Percentiles rank a stretch among this genome's conserved stretches.
These are phyloP conservation scores for Onychomys leucogaster DNA, from an alignment of 2,797 vertebrate species.

Conservation along the genomic window DNA sequence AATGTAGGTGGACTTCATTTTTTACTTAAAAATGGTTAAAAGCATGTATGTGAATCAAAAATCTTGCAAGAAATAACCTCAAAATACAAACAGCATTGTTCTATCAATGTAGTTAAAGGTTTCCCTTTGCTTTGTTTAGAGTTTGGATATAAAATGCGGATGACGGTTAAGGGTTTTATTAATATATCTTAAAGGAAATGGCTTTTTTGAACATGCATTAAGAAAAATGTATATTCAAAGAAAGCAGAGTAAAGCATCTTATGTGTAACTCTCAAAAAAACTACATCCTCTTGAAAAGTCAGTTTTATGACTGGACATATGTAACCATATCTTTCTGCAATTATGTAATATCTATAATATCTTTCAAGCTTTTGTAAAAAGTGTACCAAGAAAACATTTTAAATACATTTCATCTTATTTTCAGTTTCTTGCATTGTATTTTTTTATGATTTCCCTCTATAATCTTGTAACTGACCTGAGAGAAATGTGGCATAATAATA, in stretches of 20 bases:
- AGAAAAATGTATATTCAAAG: not conserved
- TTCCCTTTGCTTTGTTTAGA: not conserved
- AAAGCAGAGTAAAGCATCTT: not conserved
- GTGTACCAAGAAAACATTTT: not conserved
- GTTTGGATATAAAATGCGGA: not conserved
- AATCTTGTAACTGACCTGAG: not conserved
- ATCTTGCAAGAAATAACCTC: not conserved
- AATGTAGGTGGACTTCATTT: not conserved
- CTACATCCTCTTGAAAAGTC: not conserved
- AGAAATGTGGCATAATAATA: not conserved
- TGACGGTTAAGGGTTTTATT: not conserved
- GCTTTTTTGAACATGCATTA: not conserved
- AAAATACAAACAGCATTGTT: not conserved
- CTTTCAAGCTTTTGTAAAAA: not conserved
- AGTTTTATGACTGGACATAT: not conserved
- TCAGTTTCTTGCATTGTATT: not conserved
- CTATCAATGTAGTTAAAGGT: not conserved
- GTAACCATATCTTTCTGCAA: not conserved
- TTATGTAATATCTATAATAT: not conserved
- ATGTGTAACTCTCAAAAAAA: not conserved
- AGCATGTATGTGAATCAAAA: not conserved
- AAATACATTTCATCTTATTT: not conserved
- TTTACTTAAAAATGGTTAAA: not conserved
- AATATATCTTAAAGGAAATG: not conserved
- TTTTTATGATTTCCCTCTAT: not conserved